phyloP scores from a whole-genome alignment of 2,113 vertebrate genomes.

The Serinus canaria region DNA sequence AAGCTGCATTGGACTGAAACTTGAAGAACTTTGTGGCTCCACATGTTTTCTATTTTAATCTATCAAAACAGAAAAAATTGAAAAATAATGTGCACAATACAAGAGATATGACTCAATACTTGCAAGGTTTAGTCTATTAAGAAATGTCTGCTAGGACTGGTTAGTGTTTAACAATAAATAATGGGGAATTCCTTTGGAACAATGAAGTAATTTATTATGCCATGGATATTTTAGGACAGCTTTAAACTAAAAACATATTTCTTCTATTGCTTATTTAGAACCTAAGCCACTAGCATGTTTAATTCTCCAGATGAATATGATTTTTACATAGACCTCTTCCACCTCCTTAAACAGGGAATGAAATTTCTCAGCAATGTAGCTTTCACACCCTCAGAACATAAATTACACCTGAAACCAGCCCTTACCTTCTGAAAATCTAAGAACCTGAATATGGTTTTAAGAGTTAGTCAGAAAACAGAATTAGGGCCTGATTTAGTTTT shows the following conservation, averaged over 20 bases:
- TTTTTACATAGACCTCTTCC: not conserved
- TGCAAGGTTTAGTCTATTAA: not conserved
- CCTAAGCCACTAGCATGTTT: not conserved
- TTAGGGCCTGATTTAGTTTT: not conserved
- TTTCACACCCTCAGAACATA: not conserved
- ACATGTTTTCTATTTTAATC: conserved; percentile 37
- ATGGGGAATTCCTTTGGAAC: not conserved
- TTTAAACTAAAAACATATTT: not conserved
- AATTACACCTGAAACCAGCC: not conserved
- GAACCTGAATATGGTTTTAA: not conserved
- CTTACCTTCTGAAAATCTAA: not conserved
- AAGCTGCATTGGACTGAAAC: not conserved
- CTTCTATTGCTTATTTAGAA: not conserved
- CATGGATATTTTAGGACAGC: not conserved
- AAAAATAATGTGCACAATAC: not conserved
- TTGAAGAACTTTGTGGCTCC: not conserved
- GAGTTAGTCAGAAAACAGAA: not conserved
- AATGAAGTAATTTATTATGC: not conserved
- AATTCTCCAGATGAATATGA: not conserved
- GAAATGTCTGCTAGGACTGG: not conserved
- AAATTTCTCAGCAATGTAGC: not conserved
- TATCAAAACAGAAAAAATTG: not conserved
- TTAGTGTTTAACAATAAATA: not conserved
- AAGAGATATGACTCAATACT: not conserved
- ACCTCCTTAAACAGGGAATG: not conserved